Evolutionary conservation across 2,113 vertebrate species (phyloP).

Genomic region (Micronycteris hirsuta): DNA sequence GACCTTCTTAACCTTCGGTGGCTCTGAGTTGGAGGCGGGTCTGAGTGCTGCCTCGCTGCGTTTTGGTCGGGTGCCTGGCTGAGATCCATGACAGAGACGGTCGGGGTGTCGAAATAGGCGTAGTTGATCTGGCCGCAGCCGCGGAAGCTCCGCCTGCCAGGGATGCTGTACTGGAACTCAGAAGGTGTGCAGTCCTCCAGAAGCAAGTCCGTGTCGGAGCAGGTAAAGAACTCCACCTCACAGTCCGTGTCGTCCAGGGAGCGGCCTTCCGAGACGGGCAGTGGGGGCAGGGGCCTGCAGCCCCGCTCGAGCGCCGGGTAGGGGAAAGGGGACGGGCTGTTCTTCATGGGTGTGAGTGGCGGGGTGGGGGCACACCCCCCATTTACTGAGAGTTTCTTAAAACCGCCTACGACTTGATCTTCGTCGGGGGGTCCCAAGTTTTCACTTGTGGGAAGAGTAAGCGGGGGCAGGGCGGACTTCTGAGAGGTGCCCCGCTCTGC

Average conservation of each 20-base stretch:
- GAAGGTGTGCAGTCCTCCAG: slow-evolving; percentile 80
- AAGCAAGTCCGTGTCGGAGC: slow-evolving; percentile 90
- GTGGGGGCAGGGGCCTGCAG: slow-evolving; percentile 91
- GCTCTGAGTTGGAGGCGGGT: slow-evolving; percentile 81
- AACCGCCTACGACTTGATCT: slow-evolving; percentile 82
- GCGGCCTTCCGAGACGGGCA: slow-evolving; percentile 83
- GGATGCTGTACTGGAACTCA: slow-evolving; percentile 80
- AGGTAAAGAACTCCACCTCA: slow-evolving; percentile 94
- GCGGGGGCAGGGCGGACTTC: slow-evolving; percentile 80
- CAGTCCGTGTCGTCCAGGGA: slow-evolving; percentile 86
- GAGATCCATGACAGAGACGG: slow-evolving; percentile 69
- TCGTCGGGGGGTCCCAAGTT: slow-evolving; percentile 78
- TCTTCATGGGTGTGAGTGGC: slow-evolving; percentile 81
- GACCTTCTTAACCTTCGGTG: slow-evolving; percentile 90
- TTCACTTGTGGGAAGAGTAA: slow-evolving; percentile 77
- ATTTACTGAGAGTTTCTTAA: slow-evolving; percentile 86
- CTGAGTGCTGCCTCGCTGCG: slow-evolving; percentile 35
- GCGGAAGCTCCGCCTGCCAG: slow-evolving; percentile 84
- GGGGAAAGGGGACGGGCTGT: slow-evolving; percentile 65
- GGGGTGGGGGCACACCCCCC: slow-evolving; percentile 74
- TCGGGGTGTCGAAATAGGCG: slow-evolving; percentile 88
- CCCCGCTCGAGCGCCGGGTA: slow-evolving; percentile 77
- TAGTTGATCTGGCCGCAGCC: slow-evolving; percentile 92
- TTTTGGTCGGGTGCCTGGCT: slow-evolving; percentile 61
- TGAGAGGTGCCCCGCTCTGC: slow-evolving; percentile 78